A percentile compares a stretch with the other conserved stretches of the same genome.
Conservation (phyloP, 2,888 invertebrate genomes). For the Nephrotoma flavescens region DNA sequence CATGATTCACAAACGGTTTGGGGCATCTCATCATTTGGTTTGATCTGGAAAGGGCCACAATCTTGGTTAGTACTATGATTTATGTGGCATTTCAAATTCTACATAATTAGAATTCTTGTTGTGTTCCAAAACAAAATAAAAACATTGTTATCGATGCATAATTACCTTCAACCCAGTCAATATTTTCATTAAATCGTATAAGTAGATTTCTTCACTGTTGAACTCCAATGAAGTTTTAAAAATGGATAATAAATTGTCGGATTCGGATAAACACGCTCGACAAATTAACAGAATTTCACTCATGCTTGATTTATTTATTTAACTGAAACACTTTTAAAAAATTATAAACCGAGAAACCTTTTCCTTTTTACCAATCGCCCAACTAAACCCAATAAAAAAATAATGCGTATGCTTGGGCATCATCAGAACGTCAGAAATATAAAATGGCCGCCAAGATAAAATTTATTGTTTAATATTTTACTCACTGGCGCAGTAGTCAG, state of each 20-base stretch:
- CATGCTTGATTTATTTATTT: neutral
- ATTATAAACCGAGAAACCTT: neutral
- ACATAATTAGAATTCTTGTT: neutral
- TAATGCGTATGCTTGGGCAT: conserved; percentile 2
- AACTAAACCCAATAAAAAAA: neutral
- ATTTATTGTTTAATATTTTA: neutral
- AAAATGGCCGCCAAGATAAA: neutral
- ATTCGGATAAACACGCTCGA: neutral
- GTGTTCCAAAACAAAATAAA: too few species aligned
- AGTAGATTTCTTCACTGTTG: neutral
- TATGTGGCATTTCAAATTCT: neutral
- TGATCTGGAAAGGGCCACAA: neutral
- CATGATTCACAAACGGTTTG: neutral
- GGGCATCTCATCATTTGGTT: neutral
- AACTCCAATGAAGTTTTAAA: neutral
- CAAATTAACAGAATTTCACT: neutral
- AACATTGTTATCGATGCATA: too few species aligned
- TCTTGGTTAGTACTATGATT: neutral
- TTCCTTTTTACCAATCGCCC: neutral
- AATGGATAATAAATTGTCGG: neutral
- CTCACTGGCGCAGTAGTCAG: neutral
- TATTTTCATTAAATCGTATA: neutral
- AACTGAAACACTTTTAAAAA: neutral
- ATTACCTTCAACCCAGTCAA: neutral
- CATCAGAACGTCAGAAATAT: neutral